A percentile compares a stretch with the other conserved stretches of the same genome.
Evolutionary conservation across 2,888 invertebrate species (phyloP).

Genomic region (Nasonia oneida): DNA sequence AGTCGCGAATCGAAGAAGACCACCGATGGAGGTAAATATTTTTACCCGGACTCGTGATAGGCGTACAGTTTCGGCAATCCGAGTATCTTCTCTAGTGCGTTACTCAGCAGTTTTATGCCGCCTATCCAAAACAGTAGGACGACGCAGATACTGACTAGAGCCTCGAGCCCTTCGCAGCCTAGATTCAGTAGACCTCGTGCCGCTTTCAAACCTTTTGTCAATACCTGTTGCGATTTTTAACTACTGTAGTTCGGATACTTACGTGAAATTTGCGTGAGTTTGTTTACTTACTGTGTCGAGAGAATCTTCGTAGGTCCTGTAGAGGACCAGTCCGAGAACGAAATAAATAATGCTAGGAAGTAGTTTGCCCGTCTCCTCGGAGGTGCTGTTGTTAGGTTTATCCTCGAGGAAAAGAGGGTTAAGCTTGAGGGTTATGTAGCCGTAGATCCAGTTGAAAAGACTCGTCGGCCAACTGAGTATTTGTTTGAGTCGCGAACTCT

Average conservation of each 20-base stretch:
- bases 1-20: neutral
- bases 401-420: neutral
- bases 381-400: neutral
- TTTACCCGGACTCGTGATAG: neutral
- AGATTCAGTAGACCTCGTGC: conserved; percentile 72
- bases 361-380: conserved; percentile 15
- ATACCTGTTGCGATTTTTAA: neutral
- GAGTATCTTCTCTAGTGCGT: conserved; percentile 58
- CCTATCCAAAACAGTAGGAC: conserved; percentile 72
- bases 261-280: neutral
- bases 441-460: neutral
- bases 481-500: neutral
- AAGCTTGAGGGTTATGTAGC: neutral
- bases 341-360: conserved; percentile 35
- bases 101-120: conserved; percentile 66
- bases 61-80: conserved; percentile 10
- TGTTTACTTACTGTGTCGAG: conserved; percentile 30
- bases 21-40: neutral
- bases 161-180: conserved; percentile 73
- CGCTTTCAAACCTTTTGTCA: conserved; percentile 49
- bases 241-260: neutral
- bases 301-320: conserved; percentile 14
- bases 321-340: conserved; percentile 26
- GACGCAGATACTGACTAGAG: conserved; percentile 72
- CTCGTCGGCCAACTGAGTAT: neutral